These are phyloP conservation scores for Drosophila truncata DNA, from an alignment of 1,140 invertebrate species.

Conservation along the genomic window DNA sequence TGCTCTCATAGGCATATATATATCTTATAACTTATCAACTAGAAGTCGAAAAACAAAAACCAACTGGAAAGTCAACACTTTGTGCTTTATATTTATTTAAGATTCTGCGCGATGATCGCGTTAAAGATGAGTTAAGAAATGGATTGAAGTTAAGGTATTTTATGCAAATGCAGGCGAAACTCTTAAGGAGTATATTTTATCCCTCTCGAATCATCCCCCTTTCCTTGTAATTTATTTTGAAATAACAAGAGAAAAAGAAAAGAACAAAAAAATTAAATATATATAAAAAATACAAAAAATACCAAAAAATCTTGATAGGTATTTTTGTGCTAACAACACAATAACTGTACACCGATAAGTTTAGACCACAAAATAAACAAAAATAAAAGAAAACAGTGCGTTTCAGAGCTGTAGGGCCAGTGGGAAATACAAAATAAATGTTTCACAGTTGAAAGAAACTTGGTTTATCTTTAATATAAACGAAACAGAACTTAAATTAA, in stretches of 20 bases:
- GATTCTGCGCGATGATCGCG: constrained; percentile 42
- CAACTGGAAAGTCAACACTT: constrained; percentile 77
- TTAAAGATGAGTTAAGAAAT: constrained; percentile 2
- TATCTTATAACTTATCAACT: constrained; percentile 22
- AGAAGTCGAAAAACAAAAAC: constrained; percentile 46
- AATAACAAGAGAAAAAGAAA: constrained; percentile 23
- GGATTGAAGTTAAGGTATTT: constrained; percentile 10
- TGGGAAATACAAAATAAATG: too few relatives aligned
- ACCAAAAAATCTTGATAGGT: constrained; percentile 48
- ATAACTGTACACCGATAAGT: constrained; percentile 71
- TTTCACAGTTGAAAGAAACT: neutral
- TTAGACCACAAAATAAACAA: constrained; percentile 34
- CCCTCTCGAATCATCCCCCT: constrained; percentile 20
- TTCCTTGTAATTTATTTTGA: constrained; percentile 44
- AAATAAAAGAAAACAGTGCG: neutral
- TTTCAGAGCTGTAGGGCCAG: constrained; percentile 4
- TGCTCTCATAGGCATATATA: constrained; percentile 20
- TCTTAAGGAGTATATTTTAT: constrained; percentile 11
- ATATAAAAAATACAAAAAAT: constrained; percentile 18
- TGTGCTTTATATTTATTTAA: constrained; percentile 82
- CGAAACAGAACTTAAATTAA: neutral
- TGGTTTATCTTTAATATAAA: neutral
- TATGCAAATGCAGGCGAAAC: constrained; percentile 13
- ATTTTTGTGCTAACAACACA: constrained; percentile 63
- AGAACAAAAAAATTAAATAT: neutral